Conservation (phyloP, 2,113 vertebrate genomes). For the Phaethon lepturus region DNA sequence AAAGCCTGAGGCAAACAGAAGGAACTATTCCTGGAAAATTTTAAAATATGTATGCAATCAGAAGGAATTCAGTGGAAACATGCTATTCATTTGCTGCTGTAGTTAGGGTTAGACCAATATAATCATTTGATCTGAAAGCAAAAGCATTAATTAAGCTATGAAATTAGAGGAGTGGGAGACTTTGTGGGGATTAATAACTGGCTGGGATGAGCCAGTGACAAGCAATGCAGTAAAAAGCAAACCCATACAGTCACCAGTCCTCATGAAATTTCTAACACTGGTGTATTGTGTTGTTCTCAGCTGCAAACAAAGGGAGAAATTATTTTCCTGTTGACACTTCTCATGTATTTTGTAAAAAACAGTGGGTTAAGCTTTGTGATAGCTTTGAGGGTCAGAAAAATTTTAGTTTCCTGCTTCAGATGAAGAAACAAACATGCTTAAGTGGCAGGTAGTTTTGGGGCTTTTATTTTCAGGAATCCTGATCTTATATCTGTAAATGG, state of each 20-base stretch:
- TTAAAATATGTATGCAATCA: slow-evolving; percentile 60
- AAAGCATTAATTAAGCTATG: slow-evolving; percentile 47
- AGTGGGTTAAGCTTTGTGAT: background rate
- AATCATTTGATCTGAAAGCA: slow-evolving; percentile 56
- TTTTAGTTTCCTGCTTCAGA: background rate
- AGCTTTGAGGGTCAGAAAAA: background rate
- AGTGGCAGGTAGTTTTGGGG: background rate
- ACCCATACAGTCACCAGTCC: slow-evolving; percentile 33
- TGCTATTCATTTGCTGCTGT: background rate
- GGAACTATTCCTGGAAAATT: slow-evolving; percentile 53
- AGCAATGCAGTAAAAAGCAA: slow-evolving; percentile 57
- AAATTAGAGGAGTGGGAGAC: slow-evolving; percentile 41
- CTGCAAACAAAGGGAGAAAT: slow-evolving; percentile 54
- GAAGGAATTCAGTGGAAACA: slow-evolving; percentile 44
- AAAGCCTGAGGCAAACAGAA: slow-evolving; percentile 42
- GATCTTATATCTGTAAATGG: background rate
- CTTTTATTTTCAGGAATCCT: background rate
- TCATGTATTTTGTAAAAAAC: background rate
- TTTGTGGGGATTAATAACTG: slow-evolving; percentile 60
- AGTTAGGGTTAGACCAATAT: slow-evolving; percentile 34
- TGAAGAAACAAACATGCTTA: background rate
- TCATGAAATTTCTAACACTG: slow-evolving; percentile 11
- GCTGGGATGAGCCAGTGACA: slow-evolving; percentile 25
- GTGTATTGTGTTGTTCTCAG: slow-evolving; percentile 52
- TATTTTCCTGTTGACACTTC: background rate